phyloP scores from a whole-genome alignment of 1,140 invertebrate genomes.

The Augochlora pura region DNA sequence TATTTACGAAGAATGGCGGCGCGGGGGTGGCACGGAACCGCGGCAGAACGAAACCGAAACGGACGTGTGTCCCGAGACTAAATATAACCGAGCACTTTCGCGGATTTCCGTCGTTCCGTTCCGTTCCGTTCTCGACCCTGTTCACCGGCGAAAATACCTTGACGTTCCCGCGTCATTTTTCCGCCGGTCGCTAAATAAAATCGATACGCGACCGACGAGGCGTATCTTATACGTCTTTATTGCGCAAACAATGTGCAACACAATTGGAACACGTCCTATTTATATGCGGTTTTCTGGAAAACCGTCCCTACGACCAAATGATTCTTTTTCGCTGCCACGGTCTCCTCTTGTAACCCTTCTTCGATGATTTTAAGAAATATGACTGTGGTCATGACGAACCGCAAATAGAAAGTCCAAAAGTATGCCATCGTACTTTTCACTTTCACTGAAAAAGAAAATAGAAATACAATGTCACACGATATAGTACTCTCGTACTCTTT shows the following conservation, averaged over 20 bases:
- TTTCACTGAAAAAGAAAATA: too few relatives aligned
- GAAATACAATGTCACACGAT: too few relatives aligned
- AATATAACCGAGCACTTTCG: conserved; percentile 7
- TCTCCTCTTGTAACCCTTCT: too few relatives aligned
- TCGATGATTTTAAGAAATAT: too few relatives aligned
- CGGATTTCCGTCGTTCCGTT: conserved; percentile 3
- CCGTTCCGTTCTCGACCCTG: background rate
- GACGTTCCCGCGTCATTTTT: background rate
- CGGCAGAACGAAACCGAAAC: conserved; percentile 6
- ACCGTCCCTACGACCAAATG: too few relatives aligned
- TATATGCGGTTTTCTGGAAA: too few relatives aligned
- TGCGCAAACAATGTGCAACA: background rate
- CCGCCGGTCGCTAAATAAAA: background rate
- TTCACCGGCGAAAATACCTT: background rate
- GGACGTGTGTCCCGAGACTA: conserved; percentile 2
- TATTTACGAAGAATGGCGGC: conserved; percentile 25
- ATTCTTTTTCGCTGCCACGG: too few relatives aligned
- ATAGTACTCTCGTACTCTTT: too few relatives aligned
- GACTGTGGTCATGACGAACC: too few relatives aligned
- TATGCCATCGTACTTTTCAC: too few relatives aligned
- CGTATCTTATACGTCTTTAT: background rate
- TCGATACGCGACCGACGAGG: conserved; percentile 3
- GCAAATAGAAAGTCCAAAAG: too few relatives aligned
- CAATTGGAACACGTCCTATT: background rate
- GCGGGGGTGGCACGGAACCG: background rate